phyloP scores from a whole-genome alignment of 2,113 vertebrate species.

The Zosterops lateralis region DNA sequence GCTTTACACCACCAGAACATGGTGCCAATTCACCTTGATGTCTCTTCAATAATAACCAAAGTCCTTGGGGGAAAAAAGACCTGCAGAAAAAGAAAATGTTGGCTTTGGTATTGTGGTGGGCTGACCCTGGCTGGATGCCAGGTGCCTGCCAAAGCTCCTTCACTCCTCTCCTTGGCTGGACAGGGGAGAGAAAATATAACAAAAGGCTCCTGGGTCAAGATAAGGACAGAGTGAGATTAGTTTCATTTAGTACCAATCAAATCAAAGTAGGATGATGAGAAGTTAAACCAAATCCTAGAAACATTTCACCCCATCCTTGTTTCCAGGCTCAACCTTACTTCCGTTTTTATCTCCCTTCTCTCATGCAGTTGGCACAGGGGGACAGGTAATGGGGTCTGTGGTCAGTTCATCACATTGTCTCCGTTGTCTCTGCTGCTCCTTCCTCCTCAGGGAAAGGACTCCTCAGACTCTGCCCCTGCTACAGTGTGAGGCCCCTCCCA shows the following conservation, averaged over 20 bases:
- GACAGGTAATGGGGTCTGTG: not conserved
- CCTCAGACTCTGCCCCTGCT: not conserved
- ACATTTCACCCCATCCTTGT: not conserved
- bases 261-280: not conserved
- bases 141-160: not conserved
- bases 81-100: not conserved
- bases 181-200: not conserved
- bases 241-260: not conserved
- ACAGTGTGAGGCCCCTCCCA: not conserved
- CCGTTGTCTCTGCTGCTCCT: not conserved
- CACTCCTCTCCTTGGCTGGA: not conserved
- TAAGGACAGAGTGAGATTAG: not conserved
- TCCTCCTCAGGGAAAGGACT: not conserved
- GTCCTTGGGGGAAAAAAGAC: not conserved
- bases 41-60: not conserved
- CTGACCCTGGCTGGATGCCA: not conserved
- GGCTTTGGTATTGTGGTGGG: not conserved
- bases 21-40: not conserved
- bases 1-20: not conserved
- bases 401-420: not conserved
- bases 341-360: not conserved
- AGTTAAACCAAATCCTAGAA: not conserved
- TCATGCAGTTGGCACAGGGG: fast-evolving
- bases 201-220: not conserved
- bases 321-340: not conserved